A percentile compares a stretch with the other conserved stretches of the same genome.
phyloP scores from a whole-genome alignment of 1,140 invertebrate genomes.

The Drosophila rufa region DNA sequence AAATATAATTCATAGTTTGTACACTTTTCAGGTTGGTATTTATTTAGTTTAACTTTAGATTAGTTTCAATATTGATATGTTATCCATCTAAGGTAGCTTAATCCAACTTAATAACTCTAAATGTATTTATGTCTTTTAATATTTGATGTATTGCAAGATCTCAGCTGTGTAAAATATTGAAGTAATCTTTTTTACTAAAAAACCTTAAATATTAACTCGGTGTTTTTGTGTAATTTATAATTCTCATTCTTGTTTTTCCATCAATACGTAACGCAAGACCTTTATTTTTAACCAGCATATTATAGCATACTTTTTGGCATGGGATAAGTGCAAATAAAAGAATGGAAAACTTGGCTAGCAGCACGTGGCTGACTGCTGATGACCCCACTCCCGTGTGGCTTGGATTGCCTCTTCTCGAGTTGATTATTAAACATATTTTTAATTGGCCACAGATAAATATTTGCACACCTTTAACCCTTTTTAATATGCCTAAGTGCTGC shows the following conservation, averaged over 20 bases:
- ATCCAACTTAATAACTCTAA: no score
- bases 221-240: background rate
- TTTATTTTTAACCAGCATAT: background rate
- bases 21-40: no score
- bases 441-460: constrained; percentile 75
- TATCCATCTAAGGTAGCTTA: no score
- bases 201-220: no score
- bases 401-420: constrained; percentile 21
- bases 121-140: no score
- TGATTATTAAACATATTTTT: constrained; percentile 77
- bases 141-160: background rate
- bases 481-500: constrained; percentile 75
- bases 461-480: constrained; percentile 82
- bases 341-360: constrained; percentile 29
- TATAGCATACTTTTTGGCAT: constrained; percentile 63
- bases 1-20: no score
- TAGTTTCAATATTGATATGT: no score
- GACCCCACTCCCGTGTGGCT: background rate
- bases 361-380: constrained; percentile 50
- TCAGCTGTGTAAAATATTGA: background rate
- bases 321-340: constrained; percentile 57
- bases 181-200: background rate
- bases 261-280: background rate
- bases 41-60: no score
- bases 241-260: background rate